These are phyloP conservation scores for Spheniscus humboldti DNA, from an alignment of 2,797 vertebrate genomes.

Conservation along the genomic window DNA sequence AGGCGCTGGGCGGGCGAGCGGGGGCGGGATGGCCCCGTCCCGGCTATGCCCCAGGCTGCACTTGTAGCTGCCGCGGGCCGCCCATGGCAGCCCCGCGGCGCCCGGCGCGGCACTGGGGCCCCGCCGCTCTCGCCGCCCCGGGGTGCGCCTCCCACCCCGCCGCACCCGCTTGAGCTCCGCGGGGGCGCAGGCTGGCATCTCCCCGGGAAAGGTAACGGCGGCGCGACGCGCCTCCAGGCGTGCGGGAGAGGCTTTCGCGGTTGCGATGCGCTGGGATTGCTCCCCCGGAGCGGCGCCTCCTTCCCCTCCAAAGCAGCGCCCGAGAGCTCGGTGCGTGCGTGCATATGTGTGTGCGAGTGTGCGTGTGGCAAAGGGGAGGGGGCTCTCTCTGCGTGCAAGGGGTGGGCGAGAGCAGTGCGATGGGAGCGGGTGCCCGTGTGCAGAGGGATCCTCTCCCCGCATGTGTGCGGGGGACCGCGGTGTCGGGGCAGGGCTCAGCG, in stretches of 20 bases:
- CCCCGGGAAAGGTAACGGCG: background rate
- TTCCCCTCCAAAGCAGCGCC: background rate
- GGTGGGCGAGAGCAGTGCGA: conserved; percentile 47
- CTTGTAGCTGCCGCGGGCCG: background rate
- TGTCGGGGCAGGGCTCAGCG: background rate
- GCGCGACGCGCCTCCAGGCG: background rate
- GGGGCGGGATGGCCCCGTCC: background rate
- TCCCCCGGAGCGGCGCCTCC: background rate
- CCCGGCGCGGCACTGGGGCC: background rate
- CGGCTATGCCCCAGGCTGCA: background rate
- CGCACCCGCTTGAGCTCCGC: background rate
- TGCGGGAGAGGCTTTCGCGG: background rate
- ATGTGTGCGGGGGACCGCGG: background rate
- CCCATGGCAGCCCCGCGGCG: background rate
- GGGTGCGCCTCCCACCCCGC: background rate
- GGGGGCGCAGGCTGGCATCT: background rate
- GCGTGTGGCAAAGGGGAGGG: conserved; percentile 2
- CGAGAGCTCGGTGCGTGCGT: background rate
- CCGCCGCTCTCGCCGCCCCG: background rate
- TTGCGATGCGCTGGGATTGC: background rate
- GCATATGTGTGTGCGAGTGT: background rate
- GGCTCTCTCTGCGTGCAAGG: background rate
- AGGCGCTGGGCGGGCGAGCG: background rate
- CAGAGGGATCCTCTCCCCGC: conserved; percentile 12
- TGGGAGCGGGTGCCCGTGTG: conserved; percentile 27